A percentile compares a stretch with the other conserved stretches of the same genome.
Conservation (phyloP, 2,113 vertebrate species). For the Crotophaga sulcirostris region DNA sequence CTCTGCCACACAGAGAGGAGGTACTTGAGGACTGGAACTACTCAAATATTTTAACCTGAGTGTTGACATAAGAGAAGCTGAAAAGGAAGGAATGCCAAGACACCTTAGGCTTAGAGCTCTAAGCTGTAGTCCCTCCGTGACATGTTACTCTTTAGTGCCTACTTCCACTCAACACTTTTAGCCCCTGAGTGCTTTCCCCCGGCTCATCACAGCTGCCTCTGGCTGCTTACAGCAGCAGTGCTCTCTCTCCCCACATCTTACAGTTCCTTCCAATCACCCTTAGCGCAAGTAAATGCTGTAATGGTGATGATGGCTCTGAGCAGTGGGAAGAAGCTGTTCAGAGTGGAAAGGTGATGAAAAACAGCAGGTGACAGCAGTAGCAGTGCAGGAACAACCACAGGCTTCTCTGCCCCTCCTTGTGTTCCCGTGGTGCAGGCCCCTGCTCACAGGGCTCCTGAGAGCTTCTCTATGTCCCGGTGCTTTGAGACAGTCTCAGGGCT, state of each 20-base stretch:
- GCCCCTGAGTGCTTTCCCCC: neutral
- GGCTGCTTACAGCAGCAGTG: neutral
- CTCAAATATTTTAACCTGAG: neutral
- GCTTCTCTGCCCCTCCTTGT: neutral
- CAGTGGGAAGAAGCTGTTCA: neutral
- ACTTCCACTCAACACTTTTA: neutral
- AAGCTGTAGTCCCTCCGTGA: neutral
- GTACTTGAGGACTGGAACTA: neutral
- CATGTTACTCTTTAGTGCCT: neutral
- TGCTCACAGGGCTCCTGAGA: neutral
- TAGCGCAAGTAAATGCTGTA: neutral
- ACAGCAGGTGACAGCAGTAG: neutral
- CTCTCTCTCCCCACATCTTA: neutral
- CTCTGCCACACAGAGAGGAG: neutral
- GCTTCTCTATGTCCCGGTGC: fast-evolving
- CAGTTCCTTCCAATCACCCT: neutral
- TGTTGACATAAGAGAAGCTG: neutral
- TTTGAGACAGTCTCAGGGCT: neutral
- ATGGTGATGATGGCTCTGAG: neutral
- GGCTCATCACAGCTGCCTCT: neutral
- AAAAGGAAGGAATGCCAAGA: neutral
- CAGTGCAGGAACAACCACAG: neutral
- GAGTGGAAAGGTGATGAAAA: neutral
- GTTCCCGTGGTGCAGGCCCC: neutral
- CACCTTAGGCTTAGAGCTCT: neutral